phyloP scores from a whole-genome alignment of 2,797 vertebrate genomes.

The Micrastur ruficollis region DNA sequence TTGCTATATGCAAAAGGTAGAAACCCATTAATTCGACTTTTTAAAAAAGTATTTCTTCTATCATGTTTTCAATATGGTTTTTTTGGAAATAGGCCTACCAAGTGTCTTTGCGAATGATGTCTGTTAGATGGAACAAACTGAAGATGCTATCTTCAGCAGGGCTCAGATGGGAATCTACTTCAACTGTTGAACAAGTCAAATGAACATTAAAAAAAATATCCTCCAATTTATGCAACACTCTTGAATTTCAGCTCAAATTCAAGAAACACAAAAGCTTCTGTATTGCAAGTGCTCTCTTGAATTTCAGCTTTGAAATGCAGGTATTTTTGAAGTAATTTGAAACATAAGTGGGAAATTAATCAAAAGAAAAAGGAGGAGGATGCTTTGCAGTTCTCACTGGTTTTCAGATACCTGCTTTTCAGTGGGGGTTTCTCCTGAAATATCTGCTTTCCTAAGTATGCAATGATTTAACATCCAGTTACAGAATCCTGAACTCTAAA shows the following conservation, averaged over 20 bases:
- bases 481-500: background rate
- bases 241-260: background rate
- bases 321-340: background rate
- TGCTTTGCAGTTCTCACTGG: background rate
- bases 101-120: background rate
- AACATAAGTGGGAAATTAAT: background rate
- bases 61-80: background rate
- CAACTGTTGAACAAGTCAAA: background rate
- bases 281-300: background rate
- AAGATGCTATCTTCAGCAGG: background rate
- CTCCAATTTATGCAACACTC: background rate
- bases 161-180: background rate
- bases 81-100: background rate
- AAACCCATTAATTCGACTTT: background rate
- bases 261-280: background rate
- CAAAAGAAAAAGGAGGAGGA: background rate
- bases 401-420: background rate
- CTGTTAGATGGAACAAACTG: background rate
- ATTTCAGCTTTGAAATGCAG: background rate
- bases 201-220: background rate
- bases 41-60: background rate
- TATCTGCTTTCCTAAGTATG: background rate
- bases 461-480: background rate
- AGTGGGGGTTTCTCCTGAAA: background rate
- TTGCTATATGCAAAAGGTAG: conserved; percentile 8